These are phyloP conservation scores for Amblyjoppa proteus DNA, from an alignment of 2,888 invertebrate genomes.

Conservation along the genomic window DNA sequence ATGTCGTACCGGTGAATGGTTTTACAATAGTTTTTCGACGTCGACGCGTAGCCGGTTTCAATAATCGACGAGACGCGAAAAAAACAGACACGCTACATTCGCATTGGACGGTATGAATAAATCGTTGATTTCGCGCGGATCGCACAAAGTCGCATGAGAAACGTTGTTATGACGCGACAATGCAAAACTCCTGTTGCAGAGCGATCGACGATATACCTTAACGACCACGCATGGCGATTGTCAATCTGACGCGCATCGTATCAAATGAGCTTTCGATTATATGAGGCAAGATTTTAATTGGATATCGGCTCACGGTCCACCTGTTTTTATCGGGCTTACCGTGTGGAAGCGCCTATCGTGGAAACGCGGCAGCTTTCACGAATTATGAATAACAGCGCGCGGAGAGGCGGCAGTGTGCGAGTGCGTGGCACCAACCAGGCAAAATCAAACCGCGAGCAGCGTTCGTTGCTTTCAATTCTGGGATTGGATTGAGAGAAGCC, in stretches of 20 bases:
- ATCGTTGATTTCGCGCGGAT: neutral
- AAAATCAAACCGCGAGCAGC: conserved; percentile 1
- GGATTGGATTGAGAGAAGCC: conserved; percentile 25
- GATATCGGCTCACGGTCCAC: conserved; percentile 4
- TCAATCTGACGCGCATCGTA: conserved; percentile 1
- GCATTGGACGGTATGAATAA: neutral
- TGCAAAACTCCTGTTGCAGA: neutral
- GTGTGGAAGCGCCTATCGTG: conserved; percentile 8
- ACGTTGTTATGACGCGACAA: neutral
- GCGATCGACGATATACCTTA: neutral
- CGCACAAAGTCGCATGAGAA: neutral
- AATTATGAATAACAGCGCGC: conserved; percentile 16
- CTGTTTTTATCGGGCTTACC: conserved; percentile 1
- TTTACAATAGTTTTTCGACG: conserved; percentile 2
- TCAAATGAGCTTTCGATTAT: conserved; percentile 37
- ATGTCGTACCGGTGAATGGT: conserved; percentile 11
- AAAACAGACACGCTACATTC: neutral
- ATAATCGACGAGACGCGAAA: neutral
- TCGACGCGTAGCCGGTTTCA: neutral
- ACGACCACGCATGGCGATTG: conserved; percentile 6
- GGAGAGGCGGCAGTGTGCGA: conserved; percentile 10
- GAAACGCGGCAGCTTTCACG: conserved; percentile 16
- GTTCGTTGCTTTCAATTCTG: conserved; percentile 26
- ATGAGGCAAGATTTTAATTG: conserved; percentile 30
- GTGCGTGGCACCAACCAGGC: neutral